Base-by-base conservation (phyloP, 1,140 invertebrate genomes). In the Drosophila insularis region DNA sequence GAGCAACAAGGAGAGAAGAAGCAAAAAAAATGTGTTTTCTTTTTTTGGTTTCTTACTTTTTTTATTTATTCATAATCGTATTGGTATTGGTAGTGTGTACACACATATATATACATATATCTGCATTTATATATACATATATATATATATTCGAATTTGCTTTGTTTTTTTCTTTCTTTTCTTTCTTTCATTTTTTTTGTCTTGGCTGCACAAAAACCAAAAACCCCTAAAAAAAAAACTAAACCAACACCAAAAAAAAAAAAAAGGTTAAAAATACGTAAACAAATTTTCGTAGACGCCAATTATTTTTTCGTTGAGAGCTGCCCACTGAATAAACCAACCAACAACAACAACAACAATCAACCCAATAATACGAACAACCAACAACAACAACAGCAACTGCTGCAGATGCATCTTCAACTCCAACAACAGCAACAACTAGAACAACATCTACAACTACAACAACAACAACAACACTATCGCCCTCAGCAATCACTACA, bases 221-320 rank as follows among this genome's bases (percentile, higher is more conserved):
- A 55, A 35, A 10, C 27, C 27, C 27, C 27, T 3, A 35, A 35
- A 59, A 82, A 56, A 55, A 77, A 43, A 23, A 78, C 17, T 70
- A 70, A 69, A 67, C 66, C 70, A 61, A 78, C 77, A 70, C 46
- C 50, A 17, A 46, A 68, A 80, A 71, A 70, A 75, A 54, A 62
- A 70, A 79, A 62, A 62, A 66, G 43, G 43, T 50, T 54, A 75
- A 65, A 65, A 50, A 71, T 74, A 80, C 74, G 61, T 70, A 77
- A 82, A 82, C 68, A 67, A 84, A 84, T 80, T 84, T 84, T 80
- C 77, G 81, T 84, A 84, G 77, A 85, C 81, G 74, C 81, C 74
- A 82, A 81, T 81, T 50, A 50, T 50, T 74, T 81, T 87, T 81
- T 71, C 78, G 78, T 81, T 87, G 74, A 81, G 74, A 87, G 81